phyloP scores from a whole-genome alignment of 2,888 invertebrate genomes.

The Xestia c-nigrum region DNA sequence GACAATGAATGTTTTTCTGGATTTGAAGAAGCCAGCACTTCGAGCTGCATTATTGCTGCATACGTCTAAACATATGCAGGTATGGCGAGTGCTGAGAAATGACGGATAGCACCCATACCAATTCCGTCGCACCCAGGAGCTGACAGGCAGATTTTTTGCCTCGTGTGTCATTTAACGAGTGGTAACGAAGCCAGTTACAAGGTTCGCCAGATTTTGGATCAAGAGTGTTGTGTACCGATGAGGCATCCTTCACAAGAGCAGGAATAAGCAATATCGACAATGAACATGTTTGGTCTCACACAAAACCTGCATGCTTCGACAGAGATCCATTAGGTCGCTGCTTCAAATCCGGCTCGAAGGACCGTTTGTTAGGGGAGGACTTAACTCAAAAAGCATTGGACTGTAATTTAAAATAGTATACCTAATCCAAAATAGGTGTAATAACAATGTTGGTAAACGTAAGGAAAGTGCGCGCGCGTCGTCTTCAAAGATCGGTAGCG shows the following conservation, averaged over 20 bases:
- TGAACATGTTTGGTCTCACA: not conserved
- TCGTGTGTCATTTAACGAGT: not conserved
- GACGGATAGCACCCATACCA: too few relatives aligned
- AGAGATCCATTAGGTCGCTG: conserved; percentile 89
- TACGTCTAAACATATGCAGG: not conserved
- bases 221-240: not conserved
- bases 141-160: too few relatives aligned
- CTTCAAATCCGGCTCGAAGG: conserved; percentile 93
- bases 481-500: too few relatives aligned
- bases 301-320: conserved; percentile 1
- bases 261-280: not conserved
- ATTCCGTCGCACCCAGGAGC: too few relatives aligned
- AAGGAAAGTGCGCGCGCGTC: too few relatives aligned
- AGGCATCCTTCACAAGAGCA: not conserved
- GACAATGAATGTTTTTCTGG: too few relatives aligned
- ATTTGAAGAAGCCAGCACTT: not conserved
- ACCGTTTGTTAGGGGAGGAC: conserved; percentile 55
- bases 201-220: not conserved
- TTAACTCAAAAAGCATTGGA: too few relatives aligned
- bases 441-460: too few relatives aligned
- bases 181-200: not conserved
- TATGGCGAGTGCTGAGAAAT: too few relatives aligned
- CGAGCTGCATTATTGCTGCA: not conserved
- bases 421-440: too few relatives aligned
- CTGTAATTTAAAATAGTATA: too few relatives aligned